Conservation (phyloP, 2,888 invertebrate genomes). For the Ectemnius lituratus region DNA sequence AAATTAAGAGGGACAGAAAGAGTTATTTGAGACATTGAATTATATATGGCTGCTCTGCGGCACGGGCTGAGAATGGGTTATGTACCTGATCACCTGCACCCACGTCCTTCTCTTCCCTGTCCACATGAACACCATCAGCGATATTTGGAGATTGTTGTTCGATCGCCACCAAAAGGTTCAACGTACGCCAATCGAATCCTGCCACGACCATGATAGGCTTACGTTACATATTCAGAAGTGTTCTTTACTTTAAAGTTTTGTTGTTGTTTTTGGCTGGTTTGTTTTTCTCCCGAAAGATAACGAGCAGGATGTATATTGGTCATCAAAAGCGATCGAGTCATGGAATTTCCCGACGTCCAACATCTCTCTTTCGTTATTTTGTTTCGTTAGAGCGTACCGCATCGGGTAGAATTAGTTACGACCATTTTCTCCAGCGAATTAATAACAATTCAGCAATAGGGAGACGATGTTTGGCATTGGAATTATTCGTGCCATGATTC, state of each 20-base stretch:
- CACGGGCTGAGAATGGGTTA: constrained; percentile 74
- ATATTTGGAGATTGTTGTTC: constrained; percentile 98
- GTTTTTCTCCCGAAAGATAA: constrained; percentile 49
- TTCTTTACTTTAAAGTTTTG: constrained; percentile 41
- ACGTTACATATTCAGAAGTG: constrained; percentile 67
- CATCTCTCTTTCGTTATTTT: constrained; percentile 18
- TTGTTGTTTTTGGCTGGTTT: constrained; percentile 4
- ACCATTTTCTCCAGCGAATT: background rate
- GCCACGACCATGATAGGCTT: constrained; percentile 76
- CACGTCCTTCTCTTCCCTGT: constrained; percentile 92
- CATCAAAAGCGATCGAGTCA: constrained; percentile 57
- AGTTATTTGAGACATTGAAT: constrained; percentile 49
- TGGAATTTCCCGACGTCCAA: constrained; percentile 50
- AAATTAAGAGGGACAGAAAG: constrained; percentile 39
- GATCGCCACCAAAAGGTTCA: constrained; percentile 98
- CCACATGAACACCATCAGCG: constrained; percentile 94
- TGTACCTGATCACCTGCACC: constrained; percentile 99
- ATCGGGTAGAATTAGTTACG: constrained; percentile 43
- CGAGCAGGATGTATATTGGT: constrained; percentile 49
- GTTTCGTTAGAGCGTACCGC: constrained; percentile 22
- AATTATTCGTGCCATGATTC: constrained; percentile 59
- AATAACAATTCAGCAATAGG: constrained; percentile 6
- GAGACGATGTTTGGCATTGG: constrained; percentile 38
- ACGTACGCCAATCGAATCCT: constrained; percentile 99
- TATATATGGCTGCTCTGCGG: constrained; percentile 74